These are phyloP conservation scores for Parelbella ahira DNA, from an alignment of 2,888 invertebrate species.

Conservation along the genomic window DNA sequence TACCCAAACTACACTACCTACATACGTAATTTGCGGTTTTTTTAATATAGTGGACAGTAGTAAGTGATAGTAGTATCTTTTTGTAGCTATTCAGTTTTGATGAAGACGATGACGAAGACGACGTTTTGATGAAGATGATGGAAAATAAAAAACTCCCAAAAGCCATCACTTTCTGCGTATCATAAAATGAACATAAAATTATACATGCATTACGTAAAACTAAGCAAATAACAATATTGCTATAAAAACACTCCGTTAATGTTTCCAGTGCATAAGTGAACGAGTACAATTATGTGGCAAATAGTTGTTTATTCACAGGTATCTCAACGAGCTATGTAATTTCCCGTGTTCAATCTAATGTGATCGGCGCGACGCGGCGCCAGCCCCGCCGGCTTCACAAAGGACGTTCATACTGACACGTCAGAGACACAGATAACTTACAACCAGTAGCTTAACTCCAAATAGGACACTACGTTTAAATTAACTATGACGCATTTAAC, in stretches of 20 bases:
- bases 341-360: conserved; percentile 67
- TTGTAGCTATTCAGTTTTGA: too few species aligned
- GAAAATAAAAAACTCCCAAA: too few species aligned
- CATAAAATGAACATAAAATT: too few species aligned
- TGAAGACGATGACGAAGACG: too few species aligned
- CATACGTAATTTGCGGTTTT: too few species aligned
- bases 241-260: conserved; percentile 45
- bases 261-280: conserved; percentile 52
- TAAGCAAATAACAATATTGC: conserved; percentile 24
- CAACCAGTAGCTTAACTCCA: conserved; percentile 22
- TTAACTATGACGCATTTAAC: conserved; percentile 1
- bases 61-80: too few species aligned
- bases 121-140: too few species aligned
- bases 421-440: conserved; percentile 33
- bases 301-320: conserved; percentile 63
- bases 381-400: conserved; percentile 63
- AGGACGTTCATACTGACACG: conserved; percentile 69
- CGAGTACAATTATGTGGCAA: conserved; percentile 63
- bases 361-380: conserved; percentile 70
- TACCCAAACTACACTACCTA: too few species aligned
- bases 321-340: conserved; percentile 67
- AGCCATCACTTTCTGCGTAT: too few species aligned
- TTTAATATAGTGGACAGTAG: too few species aligned
- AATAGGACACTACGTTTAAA: conserved; percentile 17
- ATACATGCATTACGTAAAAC: conserved; percentile 24